Conservation (phyloP, 2,797 vertebrate species). For the Staurois parvus region DNA sequence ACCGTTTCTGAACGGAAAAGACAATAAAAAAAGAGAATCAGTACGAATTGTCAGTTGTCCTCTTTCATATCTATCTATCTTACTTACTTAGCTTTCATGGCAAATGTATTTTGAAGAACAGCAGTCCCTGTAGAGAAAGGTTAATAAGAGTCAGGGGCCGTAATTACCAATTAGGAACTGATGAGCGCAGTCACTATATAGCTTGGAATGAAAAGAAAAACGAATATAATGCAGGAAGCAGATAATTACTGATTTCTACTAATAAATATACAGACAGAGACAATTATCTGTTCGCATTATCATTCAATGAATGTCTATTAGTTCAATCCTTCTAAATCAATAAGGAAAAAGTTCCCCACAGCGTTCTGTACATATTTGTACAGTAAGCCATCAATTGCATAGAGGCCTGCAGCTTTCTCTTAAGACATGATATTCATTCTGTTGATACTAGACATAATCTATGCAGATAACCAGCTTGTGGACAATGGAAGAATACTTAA, state of each 20-base stretch:
- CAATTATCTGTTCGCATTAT: conserved; percentile 27
- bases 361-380: not conserved
- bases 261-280: conserved; percentile 22
- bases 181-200: conserved; percentile 10
- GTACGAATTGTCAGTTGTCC: conserved; percentile 31
- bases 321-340: not conserved
- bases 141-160: conserved; percentile 38
- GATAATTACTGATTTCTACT: conserved; percentile 36
- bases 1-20: conserved; percentile 35
- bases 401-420: not conserved
- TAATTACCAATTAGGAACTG: conserved; percentile 48
- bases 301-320: conserved; percentile 12
- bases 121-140: conserved; percentile 44
- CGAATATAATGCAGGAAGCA: not conserved
- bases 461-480: not conserved
- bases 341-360: not conserved
- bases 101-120: conserved; percentile 30
- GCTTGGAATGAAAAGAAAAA: conserved; percentile 6
- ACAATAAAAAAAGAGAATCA: conserved; percentile 30
- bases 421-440: not conserved
- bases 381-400: not conserved
- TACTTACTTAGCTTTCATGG: conserved; percentile 42
- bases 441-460: too few species aligned
- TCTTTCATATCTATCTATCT: conserved; percentile 29
- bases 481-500: not conserved